Percentiles rank a stretch among this genome's conserved stretches.
Conservation (phyloP, 2,113 vertebrate species). For the Maylandia zebra region DNA sequence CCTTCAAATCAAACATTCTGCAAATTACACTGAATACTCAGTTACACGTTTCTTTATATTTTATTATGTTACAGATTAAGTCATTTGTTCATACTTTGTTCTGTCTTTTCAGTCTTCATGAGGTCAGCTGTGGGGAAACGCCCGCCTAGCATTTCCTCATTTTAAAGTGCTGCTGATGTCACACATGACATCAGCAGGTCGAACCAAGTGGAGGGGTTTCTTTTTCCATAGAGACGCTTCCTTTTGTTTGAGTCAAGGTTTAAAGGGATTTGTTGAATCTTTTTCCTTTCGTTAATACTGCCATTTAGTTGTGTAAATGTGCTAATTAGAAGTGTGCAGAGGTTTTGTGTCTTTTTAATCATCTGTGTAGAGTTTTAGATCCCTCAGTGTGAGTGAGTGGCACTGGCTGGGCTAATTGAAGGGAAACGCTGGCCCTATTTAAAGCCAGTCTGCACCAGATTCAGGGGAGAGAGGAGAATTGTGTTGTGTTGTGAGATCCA, state of each 20-base stretch:
- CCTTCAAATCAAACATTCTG: fast-evolving
- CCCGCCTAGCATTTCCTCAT: fast-evolving
- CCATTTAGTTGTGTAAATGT: background rate
- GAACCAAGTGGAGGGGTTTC: background rate
- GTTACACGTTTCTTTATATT: fast-evolving
- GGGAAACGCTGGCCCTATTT: too few species aligned
- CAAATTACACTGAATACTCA: background rate
- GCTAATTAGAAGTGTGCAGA: background rate
- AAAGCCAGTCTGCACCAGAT: too few species aligned
- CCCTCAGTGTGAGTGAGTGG: background rate
- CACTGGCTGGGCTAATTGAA: too few species aligned
- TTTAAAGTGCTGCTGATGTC: fast-evolving
- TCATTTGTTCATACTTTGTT: background rate
- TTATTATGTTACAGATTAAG: background rate
- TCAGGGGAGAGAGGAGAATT: too few species aligned
- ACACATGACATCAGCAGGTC: background rate
- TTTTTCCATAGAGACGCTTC: fast-evolving
- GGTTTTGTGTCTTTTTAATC: background rate
- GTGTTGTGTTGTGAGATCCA: background rate
- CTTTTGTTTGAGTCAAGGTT: background rate
- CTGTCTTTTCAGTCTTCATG: background rate
- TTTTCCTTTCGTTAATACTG: fast-evolving
- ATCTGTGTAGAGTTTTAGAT: background rate
- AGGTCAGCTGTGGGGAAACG: background rate
- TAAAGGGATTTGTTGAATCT: background rate